phyloP scores from a whole-genome alignment of 30 jellyfish, hydroid and myxozoan genomes.

The Catostylus mosaicus region DNA sequence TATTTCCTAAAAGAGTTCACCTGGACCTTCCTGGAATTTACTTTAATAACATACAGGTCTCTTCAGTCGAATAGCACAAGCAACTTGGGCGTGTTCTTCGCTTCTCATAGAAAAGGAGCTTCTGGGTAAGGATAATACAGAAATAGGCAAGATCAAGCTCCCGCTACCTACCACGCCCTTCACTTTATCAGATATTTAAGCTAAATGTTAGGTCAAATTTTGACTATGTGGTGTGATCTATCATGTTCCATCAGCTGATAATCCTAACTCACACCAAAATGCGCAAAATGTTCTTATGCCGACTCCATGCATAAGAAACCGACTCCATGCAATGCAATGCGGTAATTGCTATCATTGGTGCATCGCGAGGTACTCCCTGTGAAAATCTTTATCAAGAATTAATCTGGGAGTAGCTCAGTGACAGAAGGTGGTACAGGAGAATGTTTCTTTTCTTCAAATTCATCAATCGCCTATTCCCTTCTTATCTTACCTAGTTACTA shows the following conservation, averaged over 20 bases:
- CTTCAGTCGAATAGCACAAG: slow-evolving; percentile 31
- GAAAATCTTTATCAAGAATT: not conserved
- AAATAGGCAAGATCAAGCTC: slow-evolving; percentile 31
- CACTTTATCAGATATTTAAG: slow-evolving; percentile 6
- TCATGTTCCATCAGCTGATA: not conserved
- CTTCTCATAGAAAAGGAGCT: slow-evolving; percentile 44
- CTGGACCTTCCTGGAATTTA: slow-evolving; percentile 27
- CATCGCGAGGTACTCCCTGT: not conserved
- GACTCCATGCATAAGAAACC: no score
- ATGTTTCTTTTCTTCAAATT: not conserved
- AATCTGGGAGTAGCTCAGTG: not conserved
- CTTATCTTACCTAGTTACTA: not conserved
- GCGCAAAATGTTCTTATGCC: not conserved
- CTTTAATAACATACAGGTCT: slow-evolving; percentile 30
- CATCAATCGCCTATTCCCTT: not conserved
- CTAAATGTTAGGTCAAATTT: slow-evolving; percentile 10
- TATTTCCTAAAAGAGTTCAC: slow-evolving; percentile 17
- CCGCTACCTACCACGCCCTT: slow-evolving; percentile 53
- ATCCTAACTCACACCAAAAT: not conserved
- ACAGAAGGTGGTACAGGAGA: not conserved
- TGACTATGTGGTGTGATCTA: not conserved
- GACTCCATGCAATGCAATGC: not conserved
- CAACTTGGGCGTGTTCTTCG: slow-evolving; percentile 30
- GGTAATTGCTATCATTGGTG: not conserved
- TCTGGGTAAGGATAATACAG: slow-evolving; percentile 25